A percentile compares a stretch with the other conserved stretches of the same genome.
Conservation (phyloP, 2,797 vertebrate species). For the Chelon auratus region DNA sequence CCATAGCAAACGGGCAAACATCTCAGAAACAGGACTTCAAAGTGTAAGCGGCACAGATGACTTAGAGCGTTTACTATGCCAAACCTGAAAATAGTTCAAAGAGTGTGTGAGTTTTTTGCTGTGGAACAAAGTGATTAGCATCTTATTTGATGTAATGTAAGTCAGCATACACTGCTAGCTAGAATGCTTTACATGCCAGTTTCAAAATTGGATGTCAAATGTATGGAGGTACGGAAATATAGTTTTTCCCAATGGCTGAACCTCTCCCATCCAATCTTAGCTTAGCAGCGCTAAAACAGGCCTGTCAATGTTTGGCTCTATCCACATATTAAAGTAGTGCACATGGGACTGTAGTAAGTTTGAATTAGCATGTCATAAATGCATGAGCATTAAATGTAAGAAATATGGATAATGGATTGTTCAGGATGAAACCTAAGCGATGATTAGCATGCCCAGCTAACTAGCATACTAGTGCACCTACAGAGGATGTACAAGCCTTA, state of each 20-base stretch:
- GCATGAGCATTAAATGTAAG: neutral
- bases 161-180: slow-evolving; percentile 59
- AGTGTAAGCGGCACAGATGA: slow-evolving; percentile 95
- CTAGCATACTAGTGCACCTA: neutral
- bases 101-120: slow-evolving; percentile 90
- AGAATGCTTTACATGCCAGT: slow-evolving; percentile 72
- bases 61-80: slow-evolving; percentile 97
- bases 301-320: slow-evolving; percentile 18
- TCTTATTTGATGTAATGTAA: slow-evolving; percentile 57
- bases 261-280: neutral
- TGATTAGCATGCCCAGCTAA: neutral
- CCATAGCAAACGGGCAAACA: slow-evolving; percentile 95
- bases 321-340: neutral
- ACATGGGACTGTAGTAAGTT: neutral
- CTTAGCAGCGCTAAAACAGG: neutral
- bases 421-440: too few species aligned
- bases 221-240: slow-evolving; percentile 66
- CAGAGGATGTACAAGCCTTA: neutral
- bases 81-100: slow-evolving; percentile 99
- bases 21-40: slow-evolving; percentile 98
- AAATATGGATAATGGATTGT: too few species aligned
- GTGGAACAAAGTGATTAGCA: slow-evolving; percentile 71
- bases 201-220: slow-evolving; percentile 61
- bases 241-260: slow-evolving; percentile 1
- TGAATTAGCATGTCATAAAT: neutral